phyloP scores from a whole-genome alignment of 1,140 invertebrate genomes.

The Magallana ariakensis region DNA sequence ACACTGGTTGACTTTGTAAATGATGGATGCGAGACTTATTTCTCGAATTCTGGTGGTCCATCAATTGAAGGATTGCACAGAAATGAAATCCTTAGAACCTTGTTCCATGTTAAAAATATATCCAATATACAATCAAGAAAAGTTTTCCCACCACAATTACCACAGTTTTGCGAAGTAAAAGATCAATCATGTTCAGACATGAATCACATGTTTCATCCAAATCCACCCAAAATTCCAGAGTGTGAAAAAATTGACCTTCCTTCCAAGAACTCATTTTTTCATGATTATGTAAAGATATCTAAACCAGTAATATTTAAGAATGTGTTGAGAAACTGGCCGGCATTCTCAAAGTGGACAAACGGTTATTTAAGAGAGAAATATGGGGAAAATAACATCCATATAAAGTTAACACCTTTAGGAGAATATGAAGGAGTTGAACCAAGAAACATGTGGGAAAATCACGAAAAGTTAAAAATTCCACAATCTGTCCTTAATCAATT shows the following conservation, averaged over 20 bases:
- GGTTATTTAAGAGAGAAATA: constrained; percentile 67
- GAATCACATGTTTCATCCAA: neutral
- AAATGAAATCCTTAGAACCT: constrained; percentile 64
- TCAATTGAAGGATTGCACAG: constrained; percentile 66
- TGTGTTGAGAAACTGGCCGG: constrained; percentile 69
- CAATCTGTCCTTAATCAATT: constrained; percentile 64
- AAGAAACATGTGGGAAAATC: constrained; percentile 69
- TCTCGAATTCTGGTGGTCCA: constrained; percentile 59
- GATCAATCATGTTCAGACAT: constrained; percentile 18
- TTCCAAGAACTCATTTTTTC: constrained; percentile 68
- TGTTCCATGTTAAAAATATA: constrained; percentile 65
- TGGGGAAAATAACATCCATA: constrained; percentile 70
- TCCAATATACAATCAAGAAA: constrained; percentile 40
- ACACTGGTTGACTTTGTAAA: constrained; percentile 67
- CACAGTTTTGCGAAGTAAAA: constrained; percentile 11
- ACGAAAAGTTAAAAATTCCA: constrained; percentile 70
- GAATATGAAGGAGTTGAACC: constrained; percentile 77
- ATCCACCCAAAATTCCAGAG: constrained; percentile 55
- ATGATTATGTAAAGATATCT: constrained; percentile 73
- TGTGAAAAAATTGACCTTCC: constrained; percentile 70
- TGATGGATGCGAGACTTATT: constrained; percentile 64
- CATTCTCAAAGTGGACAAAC: constrained; percentile 74
- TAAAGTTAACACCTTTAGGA: constrained; percentile 74
- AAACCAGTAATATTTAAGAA: constrained; percentile 75
- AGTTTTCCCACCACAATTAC: neutral